Conservation (phyloP, 2,888 invertebrate species). For the Meiosimyza platycephala region DNA sequence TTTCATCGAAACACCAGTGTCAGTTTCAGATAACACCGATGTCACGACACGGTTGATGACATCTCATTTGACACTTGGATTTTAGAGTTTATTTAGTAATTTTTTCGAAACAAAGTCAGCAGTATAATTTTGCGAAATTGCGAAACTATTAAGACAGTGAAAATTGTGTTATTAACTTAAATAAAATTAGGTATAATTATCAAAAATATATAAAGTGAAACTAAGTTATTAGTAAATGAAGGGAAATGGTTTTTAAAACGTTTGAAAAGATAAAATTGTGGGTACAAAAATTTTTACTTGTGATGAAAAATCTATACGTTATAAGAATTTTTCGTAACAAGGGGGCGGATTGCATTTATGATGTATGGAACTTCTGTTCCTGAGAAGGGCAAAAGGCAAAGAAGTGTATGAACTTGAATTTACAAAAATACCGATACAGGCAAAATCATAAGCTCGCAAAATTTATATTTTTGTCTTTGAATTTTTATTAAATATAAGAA, state of each 20-base stretch:
- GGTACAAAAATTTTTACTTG: not conserved
- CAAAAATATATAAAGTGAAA: not conserved
- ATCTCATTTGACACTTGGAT: no score
- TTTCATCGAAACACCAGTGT: no score
- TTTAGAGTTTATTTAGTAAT: no score
- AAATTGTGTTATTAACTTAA: not conserved
- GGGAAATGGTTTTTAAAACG: not conserved
- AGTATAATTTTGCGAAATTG: no score
- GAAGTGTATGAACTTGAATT: constrained; percentile 29
- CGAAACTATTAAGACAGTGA: not conserved
- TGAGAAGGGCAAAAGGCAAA: not conserved
- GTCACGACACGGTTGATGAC: no score
- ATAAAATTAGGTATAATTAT: constrained; percentile 3
- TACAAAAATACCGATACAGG: constrained; percentile 10
- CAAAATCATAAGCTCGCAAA: not conserved
- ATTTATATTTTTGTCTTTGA: not conserved
- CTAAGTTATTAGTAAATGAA: not conserved
- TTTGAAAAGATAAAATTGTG: not conserved
- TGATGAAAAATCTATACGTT: constrained; percentile 33
- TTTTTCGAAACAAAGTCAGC: no score
- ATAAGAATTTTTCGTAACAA: not conserved
- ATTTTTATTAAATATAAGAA: constrained; percentile 4
- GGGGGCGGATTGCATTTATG: constrained; percentile 18
- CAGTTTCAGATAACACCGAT: no score
- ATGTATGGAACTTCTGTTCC: not conserved